phyloP scores from a whole-genome alignment of 1,140 invertebrate genomes.

The Drosophila albomicans region DNA sequence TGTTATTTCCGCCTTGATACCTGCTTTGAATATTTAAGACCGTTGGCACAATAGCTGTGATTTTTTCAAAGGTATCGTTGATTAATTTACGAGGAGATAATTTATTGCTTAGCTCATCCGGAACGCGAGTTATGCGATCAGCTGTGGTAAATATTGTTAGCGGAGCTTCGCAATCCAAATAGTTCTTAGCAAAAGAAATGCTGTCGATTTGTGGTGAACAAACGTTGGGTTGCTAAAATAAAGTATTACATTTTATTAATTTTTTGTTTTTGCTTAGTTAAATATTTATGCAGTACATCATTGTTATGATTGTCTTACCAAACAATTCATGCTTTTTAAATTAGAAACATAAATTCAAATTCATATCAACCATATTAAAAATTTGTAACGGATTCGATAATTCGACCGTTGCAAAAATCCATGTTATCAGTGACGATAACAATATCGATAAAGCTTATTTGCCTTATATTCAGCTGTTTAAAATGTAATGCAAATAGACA shows the following conservation, averaged over 20 bases:
- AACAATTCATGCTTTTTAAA: too few relatives aligned
- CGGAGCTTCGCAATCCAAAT: constrained; percentile 54
- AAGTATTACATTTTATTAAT: neutral
- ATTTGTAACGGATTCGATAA: too few relatives aligned
- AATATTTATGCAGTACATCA: too few relatives aligned
- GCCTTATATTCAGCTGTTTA: too few relatives aligned
- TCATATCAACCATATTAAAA: too few relatives aligned
- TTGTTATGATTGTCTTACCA: too few relatives aligned
- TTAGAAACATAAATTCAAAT: too few relatives aligned
- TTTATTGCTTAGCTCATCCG: constrained; percentile 53
- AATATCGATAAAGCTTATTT: too few relatives aligned
- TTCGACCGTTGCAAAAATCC: too few relatives aligned
- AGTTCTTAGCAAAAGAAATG: constrained; percentile 53
- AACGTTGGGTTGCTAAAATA: constrained; percentile 52
- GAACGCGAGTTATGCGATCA: constrained; percentile 50
- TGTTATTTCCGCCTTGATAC: constrained; percentile 30
- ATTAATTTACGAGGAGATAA: constrained; percentile 43
- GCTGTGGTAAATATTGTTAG: constrained; percentile 63
- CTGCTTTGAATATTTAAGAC: constrained; percentile 14
- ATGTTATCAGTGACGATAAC: too few relatives aligned
- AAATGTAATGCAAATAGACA: too few relatives aligned
- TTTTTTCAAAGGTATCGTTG: constrained; percentile 46
- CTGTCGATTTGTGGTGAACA: constrained; percentile 63
- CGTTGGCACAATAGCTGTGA: constrained; percentile 46
- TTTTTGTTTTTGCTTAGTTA: too few relatives aligned